phyloP scores from a whole-genome alignment of 2,797 vertebrate genomes.

The Chloroceryle amazona region DNA sequence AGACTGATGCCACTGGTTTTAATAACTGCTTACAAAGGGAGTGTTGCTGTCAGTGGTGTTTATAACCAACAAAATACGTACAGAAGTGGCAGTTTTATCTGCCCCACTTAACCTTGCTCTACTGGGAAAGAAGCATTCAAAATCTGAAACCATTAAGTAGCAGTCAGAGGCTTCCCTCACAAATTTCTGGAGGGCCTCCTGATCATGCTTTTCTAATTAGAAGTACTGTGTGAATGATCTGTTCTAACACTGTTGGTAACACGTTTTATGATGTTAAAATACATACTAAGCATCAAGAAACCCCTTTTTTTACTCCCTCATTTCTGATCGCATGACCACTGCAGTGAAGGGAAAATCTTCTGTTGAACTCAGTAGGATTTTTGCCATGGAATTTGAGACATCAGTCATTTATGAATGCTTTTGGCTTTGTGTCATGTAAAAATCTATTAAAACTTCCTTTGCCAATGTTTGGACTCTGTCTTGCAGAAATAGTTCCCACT shows the following conservation, averaged over 20 bases:
- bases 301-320: constrained; percentile 36
- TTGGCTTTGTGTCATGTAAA: constrained; percentile 59
- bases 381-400: constrained; percentile 54
- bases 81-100: constrained; percentile 28
- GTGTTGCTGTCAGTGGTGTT: neutral
- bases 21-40: neutral
- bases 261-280: neutral
- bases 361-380: neutral
- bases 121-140: neutral
- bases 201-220: constrained; percentile 47
- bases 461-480: constrained; percentile 53
- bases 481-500: constrained; percentile 53
- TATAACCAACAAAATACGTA: neutral
- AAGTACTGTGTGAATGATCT: neutral
- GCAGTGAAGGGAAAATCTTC: constrained; percentile 14
- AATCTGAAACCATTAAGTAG: neutral
- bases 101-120: neutral
- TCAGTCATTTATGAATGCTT: constrained; percentile 59
- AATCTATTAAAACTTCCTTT: constrained; percentile 64
- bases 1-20: neutral
- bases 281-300: neutral
- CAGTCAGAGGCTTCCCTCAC: constrained; percentile 30
- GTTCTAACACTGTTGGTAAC: neutral
- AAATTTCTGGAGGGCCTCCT: neutral
- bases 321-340: constrained; percentile 16